phyloP scores from a whole-genome alignment of 2,113 vertebrate genomes.

The Phylloscopus trochiloides region DNA sequence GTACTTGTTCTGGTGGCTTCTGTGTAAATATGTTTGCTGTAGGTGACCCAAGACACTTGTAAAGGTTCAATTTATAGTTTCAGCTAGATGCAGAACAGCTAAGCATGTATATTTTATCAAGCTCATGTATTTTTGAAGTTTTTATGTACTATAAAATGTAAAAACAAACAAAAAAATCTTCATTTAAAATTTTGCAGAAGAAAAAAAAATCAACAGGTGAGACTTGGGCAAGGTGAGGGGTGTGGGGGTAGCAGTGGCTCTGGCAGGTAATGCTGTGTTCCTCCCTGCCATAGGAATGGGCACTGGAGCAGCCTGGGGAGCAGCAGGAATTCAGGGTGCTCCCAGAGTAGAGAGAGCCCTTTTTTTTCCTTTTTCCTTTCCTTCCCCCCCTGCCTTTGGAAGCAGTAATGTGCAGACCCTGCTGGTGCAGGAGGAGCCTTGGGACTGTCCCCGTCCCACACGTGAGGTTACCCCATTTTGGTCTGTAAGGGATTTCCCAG shows the following conservation, averaged over 20 bases:
- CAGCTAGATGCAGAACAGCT: slow-evolving; percentile 67
- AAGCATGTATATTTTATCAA: slow-evolving; percentile 81
- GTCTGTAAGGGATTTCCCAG: neutral
- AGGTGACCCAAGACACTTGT: slow-evolving; percentile 83
- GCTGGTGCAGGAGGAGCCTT: neutral
- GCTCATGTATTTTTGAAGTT: slow-evolving; percentile 78
- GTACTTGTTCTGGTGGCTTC: slow-evolving; percentile 84
- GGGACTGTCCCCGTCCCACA: neutral
- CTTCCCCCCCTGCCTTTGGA: neutral
- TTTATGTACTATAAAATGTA: slow-evolving; percentile 73
- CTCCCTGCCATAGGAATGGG: neutral
- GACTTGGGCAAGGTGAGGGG: neutral
- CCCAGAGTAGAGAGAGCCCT: neutral
- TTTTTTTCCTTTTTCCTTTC: neutral
- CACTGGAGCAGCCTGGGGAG: neutral
- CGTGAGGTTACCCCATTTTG: neutral
- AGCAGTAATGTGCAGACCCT: neutral
- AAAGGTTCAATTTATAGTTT: slow-evolving; percentile 76
- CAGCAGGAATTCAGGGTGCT: neutral
- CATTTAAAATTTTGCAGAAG: slow-evolving; percentile 51
- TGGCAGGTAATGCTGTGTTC: neutral
- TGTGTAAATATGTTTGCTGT: slow-evolving; percentile 92
- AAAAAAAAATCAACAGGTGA: neutral
- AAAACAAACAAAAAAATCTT: slow-evolving; percentile 16
- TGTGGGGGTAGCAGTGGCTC: neutral